phyloP scores from a whole-genome alignment of 2,797 vertebrate genomes.

The Xerus rutilus region DNA sequence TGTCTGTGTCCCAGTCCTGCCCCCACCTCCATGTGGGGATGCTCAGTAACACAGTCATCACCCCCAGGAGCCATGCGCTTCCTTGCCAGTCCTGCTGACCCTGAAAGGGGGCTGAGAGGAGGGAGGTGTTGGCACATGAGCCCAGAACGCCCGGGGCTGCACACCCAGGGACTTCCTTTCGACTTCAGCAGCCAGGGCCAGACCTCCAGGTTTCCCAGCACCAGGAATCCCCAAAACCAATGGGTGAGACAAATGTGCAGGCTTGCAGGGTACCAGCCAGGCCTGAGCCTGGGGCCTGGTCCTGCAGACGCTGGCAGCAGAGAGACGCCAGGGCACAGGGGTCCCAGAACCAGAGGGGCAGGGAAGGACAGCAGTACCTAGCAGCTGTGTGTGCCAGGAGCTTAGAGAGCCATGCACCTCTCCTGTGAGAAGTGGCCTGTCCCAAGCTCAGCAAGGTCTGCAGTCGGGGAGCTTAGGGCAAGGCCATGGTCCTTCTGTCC shows the following conservation, averaged over 20 bases:
- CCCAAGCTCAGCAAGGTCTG: not conserved
- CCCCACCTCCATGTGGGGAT: not conserved
- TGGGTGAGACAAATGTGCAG: fast-evolving
- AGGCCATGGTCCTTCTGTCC: fast-evolving
- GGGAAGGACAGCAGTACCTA: not conserved
- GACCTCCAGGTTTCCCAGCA: fast-evolving
- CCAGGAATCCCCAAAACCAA: fast-evolving
- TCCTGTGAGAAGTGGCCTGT: fast-evolving
- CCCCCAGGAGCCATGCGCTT: no score
- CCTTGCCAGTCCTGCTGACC: fast-evolving
- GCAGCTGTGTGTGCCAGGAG: fast-evolving
- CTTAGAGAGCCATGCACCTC: fast-evolving
- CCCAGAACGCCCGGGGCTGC: fast-evolving
- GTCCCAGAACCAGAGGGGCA: not conserved
- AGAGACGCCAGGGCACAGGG: fast-evolving
- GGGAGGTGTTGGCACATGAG: not conserved
- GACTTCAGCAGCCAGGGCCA: fast-evolving
- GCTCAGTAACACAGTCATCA: fast-evolving
- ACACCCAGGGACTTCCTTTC: not conserved
- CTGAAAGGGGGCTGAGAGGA: fast-evolving
- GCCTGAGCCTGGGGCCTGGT: fast-evolving
- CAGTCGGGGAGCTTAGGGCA: fast-evolving
- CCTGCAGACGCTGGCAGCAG: not conserved
- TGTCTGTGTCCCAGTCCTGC: not conserved
- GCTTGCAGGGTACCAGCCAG: fast-evolving